Evolutionary conservation across 2,888 invertebrate species (phyloP).

Genomic region (Drosophila diplacantha): DNA sequence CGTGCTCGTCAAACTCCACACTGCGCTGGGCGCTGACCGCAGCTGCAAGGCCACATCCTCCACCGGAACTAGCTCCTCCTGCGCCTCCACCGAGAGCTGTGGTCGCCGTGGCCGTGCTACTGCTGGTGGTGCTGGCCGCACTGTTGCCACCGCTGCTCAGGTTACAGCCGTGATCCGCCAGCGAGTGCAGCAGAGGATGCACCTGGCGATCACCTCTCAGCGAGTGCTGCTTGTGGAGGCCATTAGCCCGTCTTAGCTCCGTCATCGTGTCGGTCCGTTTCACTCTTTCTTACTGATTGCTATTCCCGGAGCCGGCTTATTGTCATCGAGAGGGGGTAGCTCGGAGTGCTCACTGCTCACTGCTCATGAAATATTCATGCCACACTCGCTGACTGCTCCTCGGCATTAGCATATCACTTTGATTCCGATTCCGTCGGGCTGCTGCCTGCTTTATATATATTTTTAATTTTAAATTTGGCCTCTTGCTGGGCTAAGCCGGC

Average conservation of each 20-base stretch:
- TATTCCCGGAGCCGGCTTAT: constrained; percentile 51
- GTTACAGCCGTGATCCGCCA: constrained; percentile 73
- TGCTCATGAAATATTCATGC: constrained; percentile 66
- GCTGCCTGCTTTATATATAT: constrained; percentile 29
- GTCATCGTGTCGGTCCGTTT: constrained; percentile 50
- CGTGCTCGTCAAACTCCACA: constrained; percentile 74
- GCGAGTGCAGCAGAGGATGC: constrained; percentile 67
- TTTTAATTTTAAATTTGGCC: constrained; percentile 64
- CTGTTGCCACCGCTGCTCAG: constrained; percentile 70
- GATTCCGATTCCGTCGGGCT: constrained; percentile 18
- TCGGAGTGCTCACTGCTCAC: constrained; percentile 34
- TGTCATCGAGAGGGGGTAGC: constrained; percentile 54
- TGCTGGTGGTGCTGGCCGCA: constrained; percentile 65
- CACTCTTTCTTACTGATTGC: constrained; percentile 5
- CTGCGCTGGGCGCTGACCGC: constrained; percentile 33
- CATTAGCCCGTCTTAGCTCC: constrained; percentile 59
- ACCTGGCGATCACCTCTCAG: constrained; percentile 46
- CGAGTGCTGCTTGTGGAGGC: constrained; percentile 59
- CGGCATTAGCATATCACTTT: constrained; percentile 63
- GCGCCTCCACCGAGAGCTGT: constrained; percentile 49
- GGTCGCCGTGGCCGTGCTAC: constrained; percentile 68
- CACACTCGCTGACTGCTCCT: constrained; percentile 20
- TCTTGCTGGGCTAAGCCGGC: constrained; percentile 59
- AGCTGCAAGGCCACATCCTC: constrained; percentile 9
- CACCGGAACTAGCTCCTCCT: constrained; percentile 20